These are phyloP conservation scores for Fistularia tabacaria DNA, from an alignment of 2,797 vertebrate species.

Conservation along the genomic window DNA sequence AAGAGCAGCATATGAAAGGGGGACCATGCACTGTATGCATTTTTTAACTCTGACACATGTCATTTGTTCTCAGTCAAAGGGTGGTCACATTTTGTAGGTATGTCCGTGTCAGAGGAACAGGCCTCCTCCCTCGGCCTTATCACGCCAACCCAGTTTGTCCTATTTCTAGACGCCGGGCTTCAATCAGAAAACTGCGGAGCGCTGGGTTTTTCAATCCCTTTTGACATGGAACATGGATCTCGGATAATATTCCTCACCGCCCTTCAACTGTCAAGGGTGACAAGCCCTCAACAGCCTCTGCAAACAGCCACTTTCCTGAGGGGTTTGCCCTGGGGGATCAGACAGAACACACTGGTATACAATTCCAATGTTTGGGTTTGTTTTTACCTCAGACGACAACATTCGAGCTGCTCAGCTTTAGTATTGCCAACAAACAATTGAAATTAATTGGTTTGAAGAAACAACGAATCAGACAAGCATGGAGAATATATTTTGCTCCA, in stretches of 20 bases:
- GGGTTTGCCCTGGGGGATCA: too few relatives aligned
- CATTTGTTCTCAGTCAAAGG: conserved; percentile 60
- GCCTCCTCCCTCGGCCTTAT: conserved; percentile 63
- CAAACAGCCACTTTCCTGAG: too few relatives aligned
- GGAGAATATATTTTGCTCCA: too few relatives aligned
- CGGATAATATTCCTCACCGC: conserved; percentile 14
- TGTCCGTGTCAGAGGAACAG: conserved; percentile 27
- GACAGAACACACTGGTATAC: too few relatives aligned
- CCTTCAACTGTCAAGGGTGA: conserved; percentile 12
- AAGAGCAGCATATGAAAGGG: conserved; percentile 65
- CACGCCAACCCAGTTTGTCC: conserved; percentile 41
- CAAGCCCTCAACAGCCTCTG: background rate
- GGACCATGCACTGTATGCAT: conserved; percentile 32
- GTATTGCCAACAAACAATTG: too few relatives aligned
- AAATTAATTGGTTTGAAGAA: too few relatives aligned
- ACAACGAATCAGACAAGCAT: too few relatives aligned
- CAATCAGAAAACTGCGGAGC: conserved; percentile 35
- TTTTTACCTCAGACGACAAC: too few relatives aligned
- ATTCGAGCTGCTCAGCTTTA: too few relatives aligned
- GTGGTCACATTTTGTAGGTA: conserved; percentile 43
- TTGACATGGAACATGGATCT: conserved; percentile 26
- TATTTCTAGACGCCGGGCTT: conserved; percentile 36
- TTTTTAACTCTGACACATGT: conserved; percentile 61
- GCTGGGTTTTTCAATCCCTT: conserved; percentile 49
- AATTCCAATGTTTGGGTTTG: too few relatives aligned